Base-by-base conservation (phyloP, 2,113 vertebrate genomes). In the Campylomormyrus tamandua region DNA sequence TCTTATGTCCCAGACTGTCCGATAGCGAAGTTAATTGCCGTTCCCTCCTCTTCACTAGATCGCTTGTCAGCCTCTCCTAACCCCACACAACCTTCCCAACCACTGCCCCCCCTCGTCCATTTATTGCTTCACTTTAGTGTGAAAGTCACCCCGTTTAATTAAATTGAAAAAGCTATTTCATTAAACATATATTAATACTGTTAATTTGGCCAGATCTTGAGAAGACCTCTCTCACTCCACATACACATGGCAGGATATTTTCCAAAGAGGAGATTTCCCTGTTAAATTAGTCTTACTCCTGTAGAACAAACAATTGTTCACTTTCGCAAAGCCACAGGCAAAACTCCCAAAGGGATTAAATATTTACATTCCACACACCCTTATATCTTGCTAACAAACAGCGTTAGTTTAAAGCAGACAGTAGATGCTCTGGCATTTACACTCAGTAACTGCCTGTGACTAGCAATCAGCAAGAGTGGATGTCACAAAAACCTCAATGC, bases 351-450 rank as follows among this genome's bases (percentile, higher is more conserved):
- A 27, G 19, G 62, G 50, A 83, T 46, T 45, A 62, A 85, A 31
- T 62, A 50, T 35, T 89, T 89, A 84, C 52, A 89, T 84, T 89
- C 46, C 50, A 87, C 86, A 87, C 86, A 87, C 74, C 66, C 48
- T 39, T 56, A 31, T 39, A 42, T 56, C 50, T 46, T 49, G 58
- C 39, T 84, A 24, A 46, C 80, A 39, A 56, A 83, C 35, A 88
- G 27, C 58, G 35, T 45, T 53, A 62, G 87, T 88, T 58, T 88
- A 58, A 62, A 89, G 77, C 89, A 89, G 50, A 42, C 56, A 56
- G 52, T 3, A 27, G 35, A 49, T 89, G 77, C 49, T 83, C 50
- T 84, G 89, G 48, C 35, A 83, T 80, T 35, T 80, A 39, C 42
- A 39, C 52, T 17, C 50, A 45, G 8, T 48, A 83, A 58, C 77